Percentiles rank a stretch among this genome's conserved stretches.
Conservation (phyloP, 2,888 invertebrate species). For the Caenorhabditis wallacei region DNA sequence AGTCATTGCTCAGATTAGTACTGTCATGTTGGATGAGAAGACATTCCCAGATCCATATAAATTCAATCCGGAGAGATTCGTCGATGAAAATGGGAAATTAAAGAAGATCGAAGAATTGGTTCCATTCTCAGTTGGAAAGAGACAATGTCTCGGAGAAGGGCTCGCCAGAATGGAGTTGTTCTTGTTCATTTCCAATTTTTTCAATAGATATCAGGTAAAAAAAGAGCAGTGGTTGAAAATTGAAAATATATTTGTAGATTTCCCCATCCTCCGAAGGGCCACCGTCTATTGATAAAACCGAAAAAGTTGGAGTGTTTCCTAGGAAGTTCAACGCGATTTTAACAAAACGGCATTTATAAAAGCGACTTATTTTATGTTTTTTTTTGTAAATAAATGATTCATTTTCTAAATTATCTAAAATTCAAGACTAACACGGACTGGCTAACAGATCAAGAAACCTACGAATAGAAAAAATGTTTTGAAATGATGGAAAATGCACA, state of each 20-base stretch:
- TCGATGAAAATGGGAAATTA: constrained; percentile 53
- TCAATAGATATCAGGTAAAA: constrained; percentile 56
- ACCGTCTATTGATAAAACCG: constrained; percentile 10
- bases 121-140: constrained; percentile 62
- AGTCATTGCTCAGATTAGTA: constrained; percentile 62
- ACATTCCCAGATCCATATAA: constrained; percentile 54
- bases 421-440: too few relatives aligned
- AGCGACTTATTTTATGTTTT: background rate
- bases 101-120: constrained; percentile 45
- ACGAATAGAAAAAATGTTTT: too few relatives aligned
- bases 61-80: constrained; percentile 61
- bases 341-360: background rate
- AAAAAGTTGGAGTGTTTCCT: constrained; percentile 7
- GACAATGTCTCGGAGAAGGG: constrained; percentile 64
- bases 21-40: constrained; percentile 53
- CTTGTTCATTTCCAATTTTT: constrained; percentile 56
- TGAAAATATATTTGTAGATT: background rate
- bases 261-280: constrained; percentile 20
- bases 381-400: background rate
- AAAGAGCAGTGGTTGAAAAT: background rate
- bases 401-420: too few relatives aligned
- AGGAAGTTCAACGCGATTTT: constrained; percentile 24
- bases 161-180: constrained; percentile 63
- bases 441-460: too few relatives aligned
- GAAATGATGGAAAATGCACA: too few relatives aligned